Conservation (phyloP, 2,888 invertebrate species). For the Tetheella fluctuosa region DNA sequence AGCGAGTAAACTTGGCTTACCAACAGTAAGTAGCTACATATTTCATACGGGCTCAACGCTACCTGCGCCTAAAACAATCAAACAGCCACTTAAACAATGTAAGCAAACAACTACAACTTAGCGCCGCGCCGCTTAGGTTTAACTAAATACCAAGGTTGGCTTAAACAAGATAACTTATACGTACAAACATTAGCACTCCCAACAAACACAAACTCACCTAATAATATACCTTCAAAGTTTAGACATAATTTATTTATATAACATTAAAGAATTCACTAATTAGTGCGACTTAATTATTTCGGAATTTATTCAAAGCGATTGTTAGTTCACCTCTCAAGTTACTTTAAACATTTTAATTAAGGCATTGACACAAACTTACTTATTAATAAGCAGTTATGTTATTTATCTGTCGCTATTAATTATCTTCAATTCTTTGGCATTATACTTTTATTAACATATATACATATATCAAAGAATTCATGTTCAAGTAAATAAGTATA, state of each 20-base stretch:
- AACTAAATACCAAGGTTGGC: slow-evolving; percentile 79
- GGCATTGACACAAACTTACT: slow-evolving; percentile 35
- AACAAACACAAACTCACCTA: slow-evolving; percentile 26
- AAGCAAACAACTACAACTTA: slow-evolving; percentile 58
- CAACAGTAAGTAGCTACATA: slow-evolving; percentile 77
- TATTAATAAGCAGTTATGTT: slow-evolving; percentile 17
- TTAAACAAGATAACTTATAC: slow-evolving; percentile 76
- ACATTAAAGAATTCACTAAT: slow-evolving; percentile 41
- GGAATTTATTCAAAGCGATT: slow-evolving; percentile 50
- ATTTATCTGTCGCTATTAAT: slow-evolving; percentile 15
- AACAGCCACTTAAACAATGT: slow-evolving; percentile 66
- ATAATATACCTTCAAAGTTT: background rate
- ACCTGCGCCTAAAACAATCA: slow-evolving; percentile 82
- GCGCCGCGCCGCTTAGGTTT: slow-evolving; percentile 65
- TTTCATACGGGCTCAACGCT: slow-evolving; percentile 74
- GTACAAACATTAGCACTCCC: slow-evolving; percentile 34
- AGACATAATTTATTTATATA: slow-evolving; percentile 13
- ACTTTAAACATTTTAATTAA: slow-evolving; percentile 60
- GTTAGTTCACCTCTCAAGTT: slow-evolving; percentile 42
- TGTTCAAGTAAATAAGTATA: background rate
- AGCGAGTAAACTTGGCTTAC: slow-evolving; percentile 72
- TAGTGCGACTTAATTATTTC: slow-evolving; percentile 54
- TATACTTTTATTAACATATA: background rate
- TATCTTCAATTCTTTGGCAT: slow-evolving; percentile 7
- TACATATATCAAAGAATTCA: background rate